phyloP scores from a whole-genome alignment of 2,797 vertebrate species.

The Hephaestus fuliginosus region DNA sequence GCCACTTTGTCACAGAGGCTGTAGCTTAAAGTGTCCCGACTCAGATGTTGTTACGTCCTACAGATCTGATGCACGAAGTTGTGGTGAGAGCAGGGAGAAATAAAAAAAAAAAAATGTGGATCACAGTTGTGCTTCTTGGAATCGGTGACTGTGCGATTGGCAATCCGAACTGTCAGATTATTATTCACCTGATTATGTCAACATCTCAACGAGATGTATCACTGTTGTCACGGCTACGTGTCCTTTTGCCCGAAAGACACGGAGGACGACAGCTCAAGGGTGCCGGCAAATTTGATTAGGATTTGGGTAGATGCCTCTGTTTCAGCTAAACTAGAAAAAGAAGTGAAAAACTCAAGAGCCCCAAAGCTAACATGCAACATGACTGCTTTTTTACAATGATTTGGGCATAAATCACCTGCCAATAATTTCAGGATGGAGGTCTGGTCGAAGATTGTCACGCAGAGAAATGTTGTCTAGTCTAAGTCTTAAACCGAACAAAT shows the following conservation, averaged over 20 bases:
- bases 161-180: slow-evolving; percentile 24
- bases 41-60: slow-evolving; percentile 17
- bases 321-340: slow-evolving; percentile 26
- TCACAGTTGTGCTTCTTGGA: slow-evolving; percentile 26
- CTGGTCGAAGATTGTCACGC: not conserved
- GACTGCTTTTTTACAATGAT: slow-evolving; percentile 5
- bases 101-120: not conserved
- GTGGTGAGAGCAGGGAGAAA: not conserved
- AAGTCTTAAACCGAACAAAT: not conserved
- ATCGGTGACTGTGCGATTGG: slow-evolving; percentile 19
- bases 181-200: slow-evolving; percentile 32
- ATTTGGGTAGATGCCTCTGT: slow-evolving; percentile 31
- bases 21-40: slow-evolving; percentile 22
- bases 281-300: slow-evolving; percentile 40
- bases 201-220: slow-evolving; percentile 28
- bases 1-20: slow-evolving; percentile 26
- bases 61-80: slow-evolving; percentile 6
- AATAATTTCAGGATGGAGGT: not conserved
- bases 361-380: not conserved
- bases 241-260: slow-evolving; percentile 51
- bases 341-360: slow-evolving; percentile 9
- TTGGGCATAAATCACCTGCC: not conserved
- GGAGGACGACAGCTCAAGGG: slow-evolving; percentile 26
- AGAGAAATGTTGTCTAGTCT: not conserved
- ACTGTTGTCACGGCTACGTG: slow-evolving; percentile 31